Evolutionary conservation across 2,888 invertebrate genomes (phyloP), one percentile per base, ranked within the genome.

Genomic region (Noctua janthe): DNA sequence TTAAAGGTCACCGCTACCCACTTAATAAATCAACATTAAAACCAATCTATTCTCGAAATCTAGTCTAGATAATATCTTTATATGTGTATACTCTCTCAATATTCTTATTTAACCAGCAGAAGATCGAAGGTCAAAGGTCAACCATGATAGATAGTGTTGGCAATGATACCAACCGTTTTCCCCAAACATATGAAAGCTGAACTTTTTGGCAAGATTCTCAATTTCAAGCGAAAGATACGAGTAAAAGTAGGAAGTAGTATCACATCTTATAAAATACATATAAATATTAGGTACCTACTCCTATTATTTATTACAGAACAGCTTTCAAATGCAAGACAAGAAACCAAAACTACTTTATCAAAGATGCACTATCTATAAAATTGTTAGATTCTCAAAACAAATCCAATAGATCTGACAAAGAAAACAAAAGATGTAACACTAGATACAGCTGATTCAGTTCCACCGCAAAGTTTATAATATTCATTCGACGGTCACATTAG

Each of bases 401-500:
- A 47, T 29, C 1, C n/a, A 51, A 62, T 67, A n/a, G 5, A 23
- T 47, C 51, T 13, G 23, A 47, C 35, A 70, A 66, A 11, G 13
- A 74, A 73, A 39, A 23, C 39, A 51, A 64, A 78, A 59, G 29
- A 54, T 35, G 2, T 51, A 71, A 59, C 64, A 69, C 69, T 35
- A 72, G 64, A 73, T 67, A 51, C 67, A 73, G 59, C 47, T 76
- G 69, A 79, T 66, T 82, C 76, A 69, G 66, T 77, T 76, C 51
- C 15, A 77, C 88, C 89, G 88, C 90, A 90, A 88, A 92, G 91
- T 93, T 93, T 92, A 92, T 92, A 94, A 95, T 94, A 95, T 95
- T 95, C 94, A 95, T 94, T 93, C 91, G 90, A 94, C 91, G 90
- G 91, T 90, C 90, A 92, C 95, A 95, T 94, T 94, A 94, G 93